These are phyloP conservation scores for Neoarius graeffei DNA, from an alignment of 2,113 vertebrate species.

Conservation along the genomic window DNA sequence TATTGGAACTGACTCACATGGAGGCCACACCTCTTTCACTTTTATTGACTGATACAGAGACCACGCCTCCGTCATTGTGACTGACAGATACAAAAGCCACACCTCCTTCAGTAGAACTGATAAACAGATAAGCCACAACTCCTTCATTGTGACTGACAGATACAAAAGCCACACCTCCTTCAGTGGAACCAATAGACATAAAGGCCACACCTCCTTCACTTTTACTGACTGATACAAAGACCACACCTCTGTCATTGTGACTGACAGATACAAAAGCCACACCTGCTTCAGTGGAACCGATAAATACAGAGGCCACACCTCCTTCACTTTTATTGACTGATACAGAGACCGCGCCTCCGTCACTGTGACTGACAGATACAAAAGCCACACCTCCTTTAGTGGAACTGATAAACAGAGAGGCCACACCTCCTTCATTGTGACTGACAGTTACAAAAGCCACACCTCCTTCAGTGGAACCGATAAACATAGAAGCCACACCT, in stretches of 20 bases:
- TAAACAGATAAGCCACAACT: not conserved
- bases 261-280: not conserved
- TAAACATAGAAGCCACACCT: not conserved
- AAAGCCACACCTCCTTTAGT: not conserved
- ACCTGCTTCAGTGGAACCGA: not conserved
- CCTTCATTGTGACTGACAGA: not conserved
- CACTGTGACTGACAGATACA: not conserved
- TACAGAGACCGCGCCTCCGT: not conserved
- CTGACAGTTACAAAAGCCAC: not conserved
- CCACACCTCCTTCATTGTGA: not conserved
- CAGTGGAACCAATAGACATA: not conserved
- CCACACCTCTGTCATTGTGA: not conserved
- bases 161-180: not conserved
- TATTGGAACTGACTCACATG: not conserved
- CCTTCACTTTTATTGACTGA: not conserved
- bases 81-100: not conserved
- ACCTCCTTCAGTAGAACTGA: not conserved
- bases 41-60: not conserved
- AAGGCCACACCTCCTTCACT: not conserved
- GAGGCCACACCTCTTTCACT: not conserved
- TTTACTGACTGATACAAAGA: not conserved
- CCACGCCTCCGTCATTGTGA: not conserved
- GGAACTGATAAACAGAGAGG: not conserved
- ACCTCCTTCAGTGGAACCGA: not conserved
- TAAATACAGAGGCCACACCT: not conserved